A percentile compares a stretch with the other conserved stretches of the same genome.
phyloP scores from a whole-genome alignment of 1,140 invertebrate species.

The Calliphora vicina region DNA sequence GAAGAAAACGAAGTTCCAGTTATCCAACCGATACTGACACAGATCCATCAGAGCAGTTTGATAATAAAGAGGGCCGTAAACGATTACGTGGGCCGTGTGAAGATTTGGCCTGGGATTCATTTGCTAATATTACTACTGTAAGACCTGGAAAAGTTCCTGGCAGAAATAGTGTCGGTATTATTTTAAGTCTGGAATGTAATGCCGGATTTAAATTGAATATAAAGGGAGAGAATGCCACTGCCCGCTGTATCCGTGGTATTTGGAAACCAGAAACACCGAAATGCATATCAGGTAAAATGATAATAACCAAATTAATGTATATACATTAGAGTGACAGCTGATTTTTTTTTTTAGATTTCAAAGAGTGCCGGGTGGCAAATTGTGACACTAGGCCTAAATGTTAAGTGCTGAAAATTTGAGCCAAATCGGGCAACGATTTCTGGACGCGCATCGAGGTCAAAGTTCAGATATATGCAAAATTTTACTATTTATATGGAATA shows the following conservation, averaged over 20 bases:
- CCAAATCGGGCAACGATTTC: too few relatives aligned
- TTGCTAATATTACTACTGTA: slow-evolving; percentile 57
- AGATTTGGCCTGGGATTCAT: slow-evolving; percentile 58
- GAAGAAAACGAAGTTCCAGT: slow-evolving; percentile 49
- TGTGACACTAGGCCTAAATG: too few relatives aligned
- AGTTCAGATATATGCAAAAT: too few relatives aligned
- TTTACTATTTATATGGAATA: too few relatives aligned
- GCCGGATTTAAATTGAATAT: slow-evolving; percentile 79
- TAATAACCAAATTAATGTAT: not conserved
- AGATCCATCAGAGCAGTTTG: slow-evolving; percentile 39
- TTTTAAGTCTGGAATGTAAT: slow-evolving; percentile 76
- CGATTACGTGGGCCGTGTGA: slow-evolving; percentile 66
- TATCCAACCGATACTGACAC: slow-evolving; percentile 32
- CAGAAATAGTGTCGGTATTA: slow-evolving; percentile 70
- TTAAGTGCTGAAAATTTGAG: too few relatives aligned
- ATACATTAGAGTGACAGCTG: too few relatives aligned
- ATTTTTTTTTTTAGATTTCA: too few relatives aligned
- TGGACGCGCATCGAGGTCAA: too few relatives aligned
- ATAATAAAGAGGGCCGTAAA: slow-evolving; percentile 48
- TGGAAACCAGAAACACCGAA: slow-evolving; percentile 83
- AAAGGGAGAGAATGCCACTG: slow-evolving; percentile 74
- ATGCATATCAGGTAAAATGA: slow-evolving; percentile 74
- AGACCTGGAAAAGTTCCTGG: slow-evolving; percentile 58
- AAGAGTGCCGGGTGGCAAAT: too few relatives aligned
- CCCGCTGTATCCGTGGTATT: slow-evolving; percentile 77